phyloP scores from a whole-genome alignment of 2,797 vertebrate genomes.

The Lutra lutra region DNA sequence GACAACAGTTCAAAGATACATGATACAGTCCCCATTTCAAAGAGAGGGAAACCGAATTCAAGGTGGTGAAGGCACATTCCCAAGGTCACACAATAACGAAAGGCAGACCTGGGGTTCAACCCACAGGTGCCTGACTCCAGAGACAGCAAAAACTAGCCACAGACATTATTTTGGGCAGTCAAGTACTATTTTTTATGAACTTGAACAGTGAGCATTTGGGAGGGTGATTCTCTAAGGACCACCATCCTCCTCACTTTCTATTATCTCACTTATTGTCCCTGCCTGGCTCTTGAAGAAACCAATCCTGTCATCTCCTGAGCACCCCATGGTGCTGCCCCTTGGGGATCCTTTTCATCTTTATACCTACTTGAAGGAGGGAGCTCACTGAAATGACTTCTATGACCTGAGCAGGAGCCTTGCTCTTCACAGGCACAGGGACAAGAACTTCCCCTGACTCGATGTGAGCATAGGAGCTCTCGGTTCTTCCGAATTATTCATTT shows the following conservation, averaged over 20 bases:
- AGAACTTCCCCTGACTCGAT: neutral
- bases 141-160: neutral
- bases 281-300: neutral
- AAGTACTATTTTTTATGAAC: neutral
- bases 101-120: neutral
- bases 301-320: neutral
- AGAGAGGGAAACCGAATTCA: neutral
- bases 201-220: neutral
- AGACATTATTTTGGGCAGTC: neutral
- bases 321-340: neutral
- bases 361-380: neutral
- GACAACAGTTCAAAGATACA: neutral
- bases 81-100: neutral
- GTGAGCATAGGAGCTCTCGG: neutral
- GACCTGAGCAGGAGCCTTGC: neutral
- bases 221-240: neutral
- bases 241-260: neutral
- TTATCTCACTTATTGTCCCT: neutral
- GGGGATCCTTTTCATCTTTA: neutral
- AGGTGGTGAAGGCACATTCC: neutral
- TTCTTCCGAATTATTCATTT: slow-evolving; percentile 39
- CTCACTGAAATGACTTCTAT: neutral
- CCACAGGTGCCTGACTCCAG: neutral
- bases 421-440: neutral
- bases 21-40: neutral